Conservation (phyloP, 2,113 vertebrate species). For the Epinephelus lanceolatus region DNA sequence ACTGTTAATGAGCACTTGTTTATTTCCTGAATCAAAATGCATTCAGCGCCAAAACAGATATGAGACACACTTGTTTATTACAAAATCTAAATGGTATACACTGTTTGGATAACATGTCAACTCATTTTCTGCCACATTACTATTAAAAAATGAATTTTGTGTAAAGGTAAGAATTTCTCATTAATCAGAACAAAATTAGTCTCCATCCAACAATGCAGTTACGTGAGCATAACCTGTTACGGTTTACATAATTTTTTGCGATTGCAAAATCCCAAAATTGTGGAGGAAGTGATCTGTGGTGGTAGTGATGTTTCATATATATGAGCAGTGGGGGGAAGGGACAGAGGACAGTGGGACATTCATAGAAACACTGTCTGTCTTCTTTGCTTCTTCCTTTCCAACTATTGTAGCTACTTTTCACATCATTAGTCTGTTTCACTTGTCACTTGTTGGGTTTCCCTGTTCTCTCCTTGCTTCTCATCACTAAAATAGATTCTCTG, state of each 20-base stretch:
- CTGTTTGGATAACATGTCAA: not conserved
- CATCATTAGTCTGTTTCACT: constrained; percentile 57
- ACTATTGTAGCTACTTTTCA: constrained; percentile 18
- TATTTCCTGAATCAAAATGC: not conserved
- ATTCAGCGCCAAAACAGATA: not conserved
- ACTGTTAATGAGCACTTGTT: not conserved
- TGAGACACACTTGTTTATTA: not conserved
- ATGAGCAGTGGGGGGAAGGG: not conserved
- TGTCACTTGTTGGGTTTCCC: constrained; percentile 32
- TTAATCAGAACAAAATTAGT: no score
- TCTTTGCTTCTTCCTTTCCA: constrained; percentile 9
- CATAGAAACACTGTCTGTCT: constrained; percentile 12
- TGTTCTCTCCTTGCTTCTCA: constrained; percentile 4
- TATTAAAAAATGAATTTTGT: not conserved
- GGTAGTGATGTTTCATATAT: not conserved
- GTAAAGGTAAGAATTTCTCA: not conserved
- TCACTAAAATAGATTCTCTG: constrained; percentile 36
- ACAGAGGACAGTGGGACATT: constrained; percentile 3
- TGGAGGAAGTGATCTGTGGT: constrained; percentile 6
- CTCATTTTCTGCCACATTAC: not conserved
- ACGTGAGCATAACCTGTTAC: not conserved
- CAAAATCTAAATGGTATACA: not conserved
- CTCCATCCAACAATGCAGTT: no score
- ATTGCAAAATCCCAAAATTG: constrained; percentile 3
- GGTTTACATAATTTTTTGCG: not conserved